These are phyloP conservation scores for Ictalurus punctatus DNA, from an alignment of 2,113 vertebrate genomes.

Conservation along the genomic window DNA sequence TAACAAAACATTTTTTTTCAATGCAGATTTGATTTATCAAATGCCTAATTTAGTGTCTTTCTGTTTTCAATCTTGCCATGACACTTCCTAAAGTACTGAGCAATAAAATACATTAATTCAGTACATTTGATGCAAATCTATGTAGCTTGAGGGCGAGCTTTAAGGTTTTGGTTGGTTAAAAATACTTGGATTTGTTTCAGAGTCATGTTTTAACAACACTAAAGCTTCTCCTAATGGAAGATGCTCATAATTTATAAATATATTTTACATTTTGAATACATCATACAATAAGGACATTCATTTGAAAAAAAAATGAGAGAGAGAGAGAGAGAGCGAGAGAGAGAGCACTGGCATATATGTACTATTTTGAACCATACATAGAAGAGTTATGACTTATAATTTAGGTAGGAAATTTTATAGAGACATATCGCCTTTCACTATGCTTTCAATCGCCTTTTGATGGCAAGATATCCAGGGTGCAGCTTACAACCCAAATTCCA, in stretches of 20 bases:
- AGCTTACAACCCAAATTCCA: not conserved
- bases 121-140: conserved; percentile 21
- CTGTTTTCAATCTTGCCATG: conserved; percentile 32
- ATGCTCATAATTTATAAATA: not conserved
- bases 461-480: not conserved
- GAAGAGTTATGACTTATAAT: not conserved
- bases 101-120: conserved; percentile 19
- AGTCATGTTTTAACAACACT: conserved; percentile 59
- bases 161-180: conserved; percentile 27
- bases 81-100: conserved; percentile 40
- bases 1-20: conserved; percentile 8
- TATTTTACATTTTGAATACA: not conserved
- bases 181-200: conserved; percentile 72
- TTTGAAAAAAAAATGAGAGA: not conserved
- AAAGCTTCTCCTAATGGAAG: conserved; percentile 31
- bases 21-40: conserved; percentile 18
- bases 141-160: conserved; percentile 22
- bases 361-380: not conserved
- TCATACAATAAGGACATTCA: not conserved
- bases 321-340: too few species aligned
- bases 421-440: not conserved
- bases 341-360: not conserved
- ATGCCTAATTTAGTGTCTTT: not conserved
- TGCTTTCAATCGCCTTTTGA: not conserved
- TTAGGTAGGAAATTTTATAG: not conserved